Percentiles rank a stretch among this genome's conserved stretches.
Evolutionary conservation across 2,797 vertebrate genomes (phyloP).

Genomic region (Borostomias antarcticus): DNA sequence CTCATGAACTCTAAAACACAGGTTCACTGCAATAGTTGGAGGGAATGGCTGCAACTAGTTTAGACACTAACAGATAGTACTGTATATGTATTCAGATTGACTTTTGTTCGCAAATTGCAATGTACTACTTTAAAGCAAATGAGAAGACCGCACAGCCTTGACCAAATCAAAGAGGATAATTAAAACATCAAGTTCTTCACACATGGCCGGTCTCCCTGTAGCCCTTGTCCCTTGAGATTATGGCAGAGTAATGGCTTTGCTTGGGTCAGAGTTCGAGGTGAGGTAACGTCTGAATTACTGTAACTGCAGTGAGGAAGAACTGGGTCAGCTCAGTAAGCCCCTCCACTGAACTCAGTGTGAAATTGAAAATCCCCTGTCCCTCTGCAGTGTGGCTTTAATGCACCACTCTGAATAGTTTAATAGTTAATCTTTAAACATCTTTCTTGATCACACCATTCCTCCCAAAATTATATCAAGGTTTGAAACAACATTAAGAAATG

Average conservation of each 20-base stretch:
- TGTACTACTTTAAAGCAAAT: neutral
- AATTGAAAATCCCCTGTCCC: neutral
- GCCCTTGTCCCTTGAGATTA: slow-evolving; percentile 1
- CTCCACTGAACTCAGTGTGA: neutral
- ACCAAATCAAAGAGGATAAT: neutral
- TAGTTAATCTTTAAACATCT: too few relatives aligned
- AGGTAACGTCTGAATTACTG: slow-evolving; percentile 33
- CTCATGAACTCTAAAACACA: neutral
- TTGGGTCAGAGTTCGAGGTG: slow-evolving; percentile 12
- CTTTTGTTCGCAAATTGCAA: too few relatives aligned
- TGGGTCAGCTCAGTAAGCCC: slow-evolving; percentile 15
- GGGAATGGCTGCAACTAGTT: neutral
- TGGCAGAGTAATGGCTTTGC: neutral
- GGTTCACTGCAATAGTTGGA: neutral
- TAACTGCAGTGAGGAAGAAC: slow-evolving; percentile 10
- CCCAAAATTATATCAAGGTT: neutral
- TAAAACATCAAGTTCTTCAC: neutral
- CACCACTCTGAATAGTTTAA: neutral
- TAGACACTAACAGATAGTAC: neutral
- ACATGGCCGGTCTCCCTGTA: neutral
- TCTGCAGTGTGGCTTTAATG: neutral
- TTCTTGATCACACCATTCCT: neutral
- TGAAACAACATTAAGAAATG: too few relatives aligned
- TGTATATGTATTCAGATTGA: neutral
- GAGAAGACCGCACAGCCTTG: neutral